Base-by-base conservation (phyloP, 2,888 invertebrate genomes). In the Hymenopus coronatus region DNA sequence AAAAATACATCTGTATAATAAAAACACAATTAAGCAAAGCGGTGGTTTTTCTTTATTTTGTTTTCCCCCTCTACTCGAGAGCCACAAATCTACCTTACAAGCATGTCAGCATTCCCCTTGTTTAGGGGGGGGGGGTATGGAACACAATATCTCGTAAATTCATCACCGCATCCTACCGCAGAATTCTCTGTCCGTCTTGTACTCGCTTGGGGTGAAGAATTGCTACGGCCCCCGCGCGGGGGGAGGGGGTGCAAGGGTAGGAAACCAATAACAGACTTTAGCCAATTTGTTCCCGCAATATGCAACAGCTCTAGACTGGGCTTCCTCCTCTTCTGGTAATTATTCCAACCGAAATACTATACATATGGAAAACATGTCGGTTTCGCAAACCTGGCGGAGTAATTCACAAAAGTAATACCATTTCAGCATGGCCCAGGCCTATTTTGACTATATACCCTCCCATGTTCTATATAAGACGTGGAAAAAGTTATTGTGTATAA, bases 231-330 rank as follows among this genome's bases (percentile, higher is more conserved):
- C 54, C 54, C 20, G 20, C 4, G 20, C 54, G 54, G 25, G 54
- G 25, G 25, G 0, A 6, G 7, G 54, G 54, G 54, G 15, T 70
- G 54, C 20, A 70, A 70, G 87, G 82, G 25, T 27, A 40, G 82
- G 87, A 82, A 87, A 87, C 82, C 87, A 87, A 87, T 87, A 87
- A 82, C 87, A 40, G 87, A 87, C 87, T 87, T 82, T n/a, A 87
- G 87, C 87, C 87, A 87, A 87, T 87, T 87, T 87, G 87, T 87
- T 87, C 28, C 33, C 27, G 82, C 33, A 87, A 87, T 82, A 87
- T 87, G 87, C 87, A 82, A 82, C 87, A 33, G 15, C 25, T 70
- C 54, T 70, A 70, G 54, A 70, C 54, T 54, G 20, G 15, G 54
- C 54, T 54, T 14, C 2, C 54, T 70, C 54, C 25, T 2, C 25